Base-by-base conservation (phyloP, 2,797 vertebrate genomes). In the Bucorvus abyssinicus region DNA sequence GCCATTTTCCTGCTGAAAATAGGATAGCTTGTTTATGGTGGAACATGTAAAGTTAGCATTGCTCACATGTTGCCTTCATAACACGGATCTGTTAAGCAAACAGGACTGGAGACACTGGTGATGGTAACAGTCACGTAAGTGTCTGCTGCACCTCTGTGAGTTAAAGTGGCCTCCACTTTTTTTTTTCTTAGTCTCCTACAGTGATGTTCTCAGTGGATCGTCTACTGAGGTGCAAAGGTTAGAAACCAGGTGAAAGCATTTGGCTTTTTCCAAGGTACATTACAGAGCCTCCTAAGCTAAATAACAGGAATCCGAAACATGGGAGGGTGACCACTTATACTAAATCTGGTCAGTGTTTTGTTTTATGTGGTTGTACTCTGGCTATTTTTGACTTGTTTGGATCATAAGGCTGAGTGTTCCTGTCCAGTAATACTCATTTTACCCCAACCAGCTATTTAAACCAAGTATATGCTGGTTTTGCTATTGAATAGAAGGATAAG, bases 311-410 rank as follows among this genome's bases (percentile, higher is more conserved):
- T 97, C 95, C 47, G 88, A 95, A 95, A 97, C 97, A 97, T 97
- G 91, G 96, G 96, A 98, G 97, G 81, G 85, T 96, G 95, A 97
- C 94, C 97, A 98, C 97, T 97, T 98, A 98, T 96, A 96, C 97
- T 97, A 97, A 97, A 97, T 97, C 94, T 96, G 97, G 97, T 98
- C 97, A 97, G 65, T 95, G 75, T 95, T 97, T 87, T 94, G 90
- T 96, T 98, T 98, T 97, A 97, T 98, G 98, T 98, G 98, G 98
- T 93, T 94, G 94, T 97, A 96, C 98, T 94, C 83, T 73, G 96
- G 97, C 98, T 98, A 98, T 99, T 99, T 98, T 98, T 98, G 98
- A 98, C 97, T 97, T 98, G 97, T 98, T 98, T 98, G 97, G 97
- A 98, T 98, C 97, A 90, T 95, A 61, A 95, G 90, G 95, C 91